These are phyloP conservation scores for Whitmania pigra DNA, from an alignment of 1,140 invertebrate genomes.

Conservation along the genomic window DNA sequence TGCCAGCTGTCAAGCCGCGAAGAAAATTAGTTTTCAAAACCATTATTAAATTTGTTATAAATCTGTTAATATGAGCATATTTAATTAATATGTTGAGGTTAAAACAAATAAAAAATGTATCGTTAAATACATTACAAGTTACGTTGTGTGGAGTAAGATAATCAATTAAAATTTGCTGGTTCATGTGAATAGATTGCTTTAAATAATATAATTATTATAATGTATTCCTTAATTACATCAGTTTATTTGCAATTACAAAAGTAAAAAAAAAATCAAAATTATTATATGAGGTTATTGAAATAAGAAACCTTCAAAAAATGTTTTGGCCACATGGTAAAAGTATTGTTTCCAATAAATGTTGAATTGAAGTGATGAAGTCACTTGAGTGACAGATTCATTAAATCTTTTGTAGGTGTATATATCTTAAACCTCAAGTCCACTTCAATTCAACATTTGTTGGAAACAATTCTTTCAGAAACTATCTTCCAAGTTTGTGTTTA, in stretches of 20 bases:
- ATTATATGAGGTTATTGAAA: not conserved
- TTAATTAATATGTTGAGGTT: not conserved
- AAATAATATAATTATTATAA: not conserved
- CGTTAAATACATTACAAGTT: not conserved
- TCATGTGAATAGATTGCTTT: not conserved
- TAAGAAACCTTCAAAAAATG: constrained; percentile 54
- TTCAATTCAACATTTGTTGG: not conserved
- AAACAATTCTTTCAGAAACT: too few species aligned
- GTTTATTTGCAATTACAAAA: too few species aligned
- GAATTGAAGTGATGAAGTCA: too few species aligned
- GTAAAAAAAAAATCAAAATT: not conserved
- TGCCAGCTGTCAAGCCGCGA: constrained; percentile 62
- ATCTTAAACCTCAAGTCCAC: constrained; percentile 40
- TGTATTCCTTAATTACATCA: not conserved
- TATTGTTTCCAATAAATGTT: too few species aligned
- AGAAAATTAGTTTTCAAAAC: too few species aligned
- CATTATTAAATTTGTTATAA: not conserved
- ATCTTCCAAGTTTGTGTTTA: too few species aligned
- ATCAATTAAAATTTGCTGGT: not conserved
- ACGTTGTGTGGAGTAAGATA: not conserved
- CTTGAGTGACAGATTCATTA: constrained; percentile 51
- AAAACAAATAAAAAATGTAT: too few species aligned
- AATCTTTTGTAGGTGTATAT: constrained; percentile 68
- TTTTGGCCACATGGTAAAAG: constrained; percentile 67
- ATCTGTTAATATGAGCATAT: too few species aligned